Percentiles rank a stretch among this genome's conserved stretches.
phyloP scores from a whole-genome alignment of 2,113 vertebrate species.

The Xiphophorus maculatus region DNA sequence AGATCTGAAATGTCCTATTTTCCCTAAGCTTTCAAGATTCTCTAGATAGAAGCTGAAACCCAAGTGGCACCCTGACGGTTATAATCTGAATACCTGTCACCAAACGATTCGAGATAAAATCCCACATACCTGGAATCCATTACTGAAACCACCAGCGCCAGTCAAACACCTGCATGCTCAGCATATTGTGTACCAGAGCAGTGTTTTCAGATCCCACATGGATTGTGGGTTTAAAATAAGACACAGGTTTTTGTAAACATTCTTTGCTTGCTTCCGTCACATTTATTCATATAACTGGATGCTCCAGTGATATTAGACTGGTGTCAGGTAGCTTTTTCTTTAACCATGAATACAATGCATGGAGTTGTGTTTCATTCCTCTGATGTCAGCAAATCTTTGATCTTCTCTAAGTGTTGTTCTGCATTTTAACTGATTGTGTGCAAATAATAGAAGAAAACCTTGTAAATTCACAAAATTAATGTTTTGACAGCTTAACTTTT shows the following conservation, averaged over 20 bases:
- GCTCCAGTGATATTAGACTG: neutral
- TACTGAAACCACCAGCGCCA: constrained; percentile 49
- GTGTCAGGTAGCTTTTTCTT: neutral
- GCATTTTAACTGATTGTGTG: neutral
- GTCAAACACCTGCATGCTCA: constrained; percentile 24
- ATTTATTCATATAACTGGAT: neutral
- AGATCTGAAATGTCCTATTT: neutral
- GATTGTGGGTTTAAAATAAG: neutral
- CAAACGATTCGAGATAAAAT: constrained; percentile 44
- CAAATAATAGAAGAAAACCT: neutral
- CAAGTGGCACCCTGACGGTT: constrained; percentile 35
- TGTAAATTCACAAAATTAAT: neutral
- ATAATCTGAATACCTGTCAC: constrained; percentile 59
- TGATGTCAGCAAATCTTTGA: constrained; percentile 4
- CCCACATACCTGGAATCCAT: constrained; percentile 59
- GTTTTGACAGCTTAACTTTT: neutral
- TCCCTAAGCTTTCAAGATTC: constrained; percentile 8
- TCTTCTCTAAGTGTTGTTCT: constrained; percentile 3
- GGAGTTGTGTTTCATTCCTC: neutral
- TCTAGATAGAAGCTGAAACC: constrained; percentile 36
- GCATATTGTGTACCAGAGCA: neutral
- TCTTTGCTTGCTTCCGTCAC: neutral
- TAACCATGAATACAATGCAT: neutral
- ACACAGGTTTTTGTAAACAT: constrained; percentile 33
- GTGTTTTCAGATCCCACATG: constrained; percentile 17